Evolutionary conservation across 1,140 invertebrate genomes (phyloP), one percentile per base, ranked within the genome.

Genomic region (Eufriesea mexicana): DNA sequence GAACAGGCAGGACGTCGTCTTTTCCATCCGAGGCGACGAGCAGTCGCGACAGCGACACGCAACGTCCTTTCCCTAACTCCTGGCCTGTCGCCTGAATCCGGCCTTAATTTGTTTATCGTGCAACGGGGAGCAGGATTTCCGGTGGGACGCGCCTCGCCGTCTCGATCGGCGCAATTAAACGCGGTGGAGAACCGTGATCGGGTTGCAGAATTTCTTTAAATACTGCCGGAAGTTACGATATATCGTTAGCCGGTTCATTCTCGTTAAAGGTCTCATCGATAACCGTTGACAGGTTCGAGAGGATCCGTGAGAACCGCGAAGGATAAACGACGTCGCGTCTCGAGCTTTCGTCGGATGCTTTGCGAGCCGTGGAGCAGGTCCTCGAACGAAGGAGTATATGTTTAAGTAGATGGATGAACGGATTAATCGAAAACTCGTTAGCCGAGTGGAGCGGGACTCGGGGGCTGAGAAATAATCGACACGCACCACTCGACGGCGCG

Each of bases 41-140:
- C 45, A 72, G 86, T 86, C 86, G 86, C 85, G 85, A 86, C 71
- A 57, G 14, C 77, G 55, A n/a, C 70, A 55, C 62, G 72, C 64
- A 49, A 88, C 75, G 55, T n/a, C n/a, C 78, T 88, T 42, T 49
- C 28, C 73, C 66, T 73, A 73, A 28, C 71, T 86, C 25, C 59
- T 25, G 61, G 28, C 47, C n/a, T 35, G 35, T 6, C 49, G 25
- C 54, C 49, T 49, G 66, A 78, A 84, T 87, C 76, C 82, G 86
- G 80, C 73, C 82, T 74, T 74, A 86, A 88, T 87, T 76, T 78
- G 57, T 64, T 74, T 51, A 25, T 61, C 70, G 18, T n/a, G 20
- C 49, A 59, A 64, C 61, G n/a, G 20, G 23, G 2, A 25, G 16
- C 5, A 1, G 20, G 18, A 7, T 18, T 57, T 57, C 23, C 55